Conservation (phyloP, 2,888 invertebrate species). For the Lobophora halterata region DNA sequence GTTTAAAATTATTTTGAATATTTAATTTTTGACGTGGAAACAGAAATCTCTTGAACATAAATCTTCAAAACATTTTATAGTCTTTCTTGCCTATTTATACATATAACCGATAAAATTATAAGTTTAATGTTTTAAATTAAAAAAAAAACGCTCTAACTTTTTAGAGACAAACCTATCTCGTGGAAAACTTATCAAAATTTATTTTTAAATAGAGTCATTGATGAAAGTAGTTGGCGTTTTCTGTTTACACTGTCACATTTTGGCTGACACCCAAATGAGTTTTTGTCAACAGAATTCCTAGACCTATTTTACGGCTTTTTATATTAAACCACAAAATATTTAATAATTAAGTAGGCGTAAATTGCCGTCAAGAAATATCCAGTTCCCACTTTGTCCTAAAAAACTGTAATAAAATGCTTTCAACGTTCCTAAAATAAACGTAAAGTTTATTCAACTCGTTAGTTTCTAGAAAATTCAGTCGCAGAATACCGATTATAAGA, state of each 20-base stretch:
- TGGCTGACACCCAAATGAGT: conserved; percentile 42
- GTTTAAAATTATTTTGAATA: too few relatives aligned
- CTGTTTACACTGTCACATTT: conserved; percentile 36
- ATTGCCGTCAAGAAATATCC: conserved; percentile 5
- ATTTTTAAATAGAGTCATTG: conserved; percentile 33
- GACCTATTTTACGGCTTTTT: conserved; percentile 18
- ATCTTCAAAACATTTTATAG: too few relatives aligned
- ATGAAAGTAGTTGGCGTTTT: conserved; percentile 39
- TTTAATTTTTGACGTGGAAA: too few relatives aligned
- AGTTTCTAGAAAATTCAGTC: neutral
- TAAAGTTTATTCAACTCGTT: conserved; percentile 15
- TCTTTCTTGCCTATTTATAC: too few relatives aligned
- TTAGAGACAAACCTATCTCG: too few relatives aligned
- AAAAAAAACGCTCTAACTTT: too few relatives aligned
- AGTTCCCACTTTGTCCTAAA: conserved; percentile 7
- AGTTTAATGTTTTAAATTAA: too few relatives aligned
- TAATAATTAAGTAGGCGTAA: conserved; percentile 6
- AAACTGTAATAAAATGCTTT: conserved; percentile 10
- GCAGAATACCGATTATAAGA: too few relatives aligned
- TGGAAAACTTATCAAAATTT: conserved; percentile 3
- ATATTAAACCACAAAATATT: conserved; percentile 7
- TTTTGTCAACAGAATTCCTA: conserved; percentile 31
- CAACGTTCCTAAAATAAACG: conserved; percentile 8
- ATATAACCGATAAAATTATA: too few relatives aligned
- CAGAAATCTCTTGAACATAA: too few relatives aligned